Evolutionary conservation across 2,888 invertebrate species (phyloP).

Genomic region (Tetragonisca angustula): DNA sequence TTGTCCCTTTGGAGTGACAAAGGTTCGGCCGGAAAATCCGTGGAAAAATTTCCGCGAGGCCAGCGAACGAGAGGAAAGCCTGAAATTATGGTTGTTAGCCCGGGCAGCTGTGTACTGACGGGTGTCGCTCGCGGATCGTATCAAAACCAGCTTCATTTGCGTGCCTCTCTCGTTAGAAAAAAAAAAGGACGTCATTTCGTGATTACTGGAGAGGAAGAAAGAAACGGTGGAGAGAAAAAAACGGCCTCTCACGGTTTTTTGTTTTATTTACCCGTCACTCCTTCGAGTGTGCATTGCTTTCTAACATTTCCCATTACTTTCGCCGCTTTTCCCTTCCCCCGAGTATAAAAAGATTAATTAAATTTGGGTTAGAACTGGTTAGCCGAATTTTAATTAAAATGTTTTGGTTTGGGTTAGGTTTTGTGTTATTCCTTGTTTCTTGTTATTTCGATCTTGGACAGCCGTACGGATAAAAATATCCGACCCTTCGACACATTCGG

Average conservation of each 20-base stretch:
- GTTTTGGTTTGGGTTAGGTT: too few relatives aligned
- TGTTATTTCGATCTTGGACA: too few relatives aligned
- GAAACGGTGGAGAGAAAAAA: neutral
- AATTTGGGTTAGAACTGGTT: too few relatives aligned
- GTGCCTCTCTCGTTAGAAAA: constrained; percentile 1
- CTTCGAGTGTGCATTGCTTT: too few relatives aligned
- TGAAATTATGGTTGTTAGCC: constrained; percentile 44
- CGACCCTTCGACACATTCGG: too few relatives aligned
- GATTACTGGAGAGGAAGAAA: constrained; percentile 11
- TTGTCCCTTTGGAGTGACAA: constrained; percentile 24
- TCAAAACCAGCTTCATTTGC: constrained; percentile 17
- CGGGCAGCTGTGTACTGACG: constrained; percentile 6
- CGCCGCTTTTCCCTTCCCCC: too few relatives aligned
- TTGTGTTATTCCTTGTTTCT: too few relatives aligned
- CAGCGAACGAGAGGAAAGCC: neutral
- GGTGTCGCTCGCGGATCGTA: constrained; percentile 22
- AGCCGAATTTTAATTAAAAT: too few relatives aligned
- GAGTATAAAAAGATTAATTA: too few relatives aligned
- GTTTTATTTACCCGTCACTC: neutral
- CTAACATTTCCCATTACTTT: too few relatives aligned
- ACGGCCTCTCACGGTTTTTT: neutral
- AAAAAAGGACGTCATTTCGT: constrained; percentile 31
- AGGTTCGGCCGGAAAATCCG: constrained; percentile 22
- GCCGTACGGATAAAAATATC: too few relatives aligned
- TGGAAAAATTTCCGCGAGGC: neutral